Percentiles rank a stretch among this genome's conserved stretches.
Conservation (phyloP, 2,888 invertebrate species). For the Hemaris fuciformis region DNA sequence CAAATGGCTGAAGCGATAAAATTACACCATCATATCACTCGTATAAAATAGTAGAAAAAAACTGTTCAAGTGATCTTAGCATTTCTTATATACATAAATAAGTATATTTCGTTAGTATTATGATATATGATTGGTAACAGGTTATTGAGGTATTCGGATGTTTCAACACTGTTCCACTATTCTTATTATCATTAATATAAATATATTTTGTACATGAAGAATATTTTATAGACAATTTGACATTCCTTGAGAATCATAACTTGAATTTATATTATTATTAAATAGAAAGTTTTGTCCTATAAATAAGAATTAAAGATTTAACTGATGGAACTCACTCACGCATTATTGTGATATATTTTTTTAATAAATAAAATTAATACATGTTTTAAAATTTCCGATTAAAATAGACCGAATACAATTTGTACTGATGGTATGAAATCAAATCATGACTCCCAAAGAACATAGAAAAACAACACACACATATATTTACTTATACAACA, state of each 20-base stretch:
- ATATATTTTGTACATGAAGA: background rate
- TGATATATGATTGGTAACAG: slow-evolving; percentile 54
- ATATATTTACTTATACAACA: background rate
- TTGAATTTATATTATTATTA: background rate
- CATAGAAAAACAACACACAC: background rate
- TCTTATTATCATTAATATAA: slow-evolving; percentile 13
- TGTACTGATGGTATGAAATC: background rate
- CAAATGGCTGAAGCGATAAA: background rate
- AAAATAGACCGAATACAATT: no score
- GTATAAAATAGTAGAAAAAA: slow-evolving; percentile 13
- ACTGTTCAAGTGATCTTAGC: slow-evolving; percentile 12
- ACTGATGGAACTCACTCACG: no score
- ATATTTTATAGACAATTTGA: background rate
- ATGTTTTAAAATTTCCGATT: no score
- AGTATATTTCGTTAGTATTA: slow-evolving; percentile 19
- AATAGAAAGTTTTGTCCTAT: no score
- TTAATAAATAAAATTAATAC: no score
- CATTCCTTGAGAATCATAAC: slow-evolving; percentile 1
- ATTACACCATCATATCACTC: background rate
- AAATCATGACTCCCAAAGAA: slow-evolving; percentile 4
- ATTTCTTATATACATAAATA: slow-evolving; percentile 17
- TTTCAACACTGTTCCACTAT: slow-evolving; percentile 54
- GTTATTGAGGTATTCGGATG: slow-evolving; percentile 54
- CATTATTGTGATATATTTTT: no score
- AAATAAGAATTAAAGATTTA: no score